These are phyloP conservation scores for Zoanthus gigantus DNA, from an alignment of 92 coral and sea anemone genomes.

Conservation along the genomic window DNA sequence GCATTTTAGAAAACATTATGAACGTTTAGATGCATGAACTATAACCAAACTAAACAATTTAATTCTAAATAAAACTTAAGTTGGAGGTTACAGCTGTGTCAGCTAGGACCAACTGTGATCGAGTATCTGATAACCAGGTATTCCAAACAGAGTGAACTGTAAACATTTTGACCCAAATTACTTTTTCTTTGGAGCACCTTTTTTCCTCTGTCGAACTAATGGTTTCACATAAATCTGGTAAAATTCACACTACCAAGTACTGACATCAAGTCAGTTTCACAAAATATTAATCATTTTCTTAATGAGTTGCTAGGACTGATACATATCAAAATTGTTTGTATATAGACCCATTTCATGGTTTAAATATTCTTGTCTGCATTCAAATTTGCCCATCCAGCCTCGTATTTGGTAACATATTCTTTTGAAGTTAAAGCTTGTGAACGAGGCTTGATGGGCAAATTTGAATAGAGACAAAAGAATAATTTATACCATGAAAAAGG, in stretches of 20 bases:
- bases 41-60: conserved; percentile 16
- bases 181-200: conserved; percentile 18
- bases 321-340: neutral
- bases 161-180: conserved; percentile 13
- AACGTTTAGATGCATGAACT: conserved; percentile 11
- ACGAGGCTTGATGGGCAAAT: no score
- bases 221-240: conserved; percentile 27
- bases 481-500: no score
- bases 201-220: conserved; percentile 16
- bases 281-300: conserved; percentile 19
- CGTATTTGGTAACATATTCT: no score
- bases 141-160: conserved; percentile 13
- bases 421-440: no score
- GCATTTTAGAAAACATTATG: conserved; percentile 26
- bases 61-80: conserved; percentile 19
- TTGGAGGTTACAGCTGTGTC: conserved; percentile 21
- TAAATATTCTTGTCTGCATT: no score
- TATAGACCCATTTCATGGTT: no score
- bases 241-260: conserved; percentile 33
- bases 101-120: conserved; percentile 10
- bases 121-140: conserved; percentile 14
- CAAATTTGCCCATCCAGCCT: no score
- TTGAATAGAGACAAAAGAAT: no score
- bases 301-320: conserved; percentile 2
- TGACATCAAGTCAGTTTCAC: conserved; percentile 20